phyloP scores from a whole-genome alignment of 2,797 vertebrate species.

The Eulemur coronatus region DNA sequence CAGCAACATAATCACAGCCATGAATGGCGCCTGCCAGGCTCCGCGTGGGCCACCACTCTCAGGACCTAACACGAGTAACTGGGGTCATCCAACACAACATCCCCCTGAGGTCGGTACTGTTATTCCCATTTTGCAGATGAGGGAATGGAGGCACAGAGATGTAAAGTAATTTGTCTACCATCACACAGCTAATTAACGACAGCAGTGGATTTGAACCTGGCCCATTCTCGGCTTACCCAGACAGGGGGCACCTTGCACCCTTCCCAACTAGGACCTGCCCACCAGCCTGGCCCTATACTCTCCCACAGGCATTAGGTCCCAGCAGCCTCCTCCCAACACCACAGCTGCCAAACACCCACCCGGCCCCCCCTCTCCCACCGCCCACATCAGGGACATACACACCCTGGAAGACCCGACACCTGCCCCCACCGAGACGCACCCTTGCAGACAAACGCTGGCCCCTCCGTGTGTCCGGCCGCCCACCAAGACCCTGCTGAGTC shows the following conservation, averaged over 20 bases:
- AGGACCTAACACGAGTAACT: too few species aligned
- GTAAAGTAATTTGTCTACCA: neutral
- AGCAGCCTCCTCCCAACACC: neutral
- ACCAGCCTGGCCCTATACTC: too few species aligned
- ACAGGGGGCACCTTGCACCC: neutral
- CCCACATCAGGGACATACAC: neutral
- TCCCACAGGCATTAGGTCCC: neutral
- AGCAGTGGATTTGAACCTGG: neutral
- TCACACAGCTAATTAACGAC: neutral
- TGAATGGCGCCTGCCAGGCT: neutral
- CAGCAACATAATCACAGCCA: neutral
- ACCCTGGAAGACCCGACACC: neutral
- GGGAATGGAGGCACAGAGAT: neutral
- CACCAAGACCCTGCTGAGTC: neutral
- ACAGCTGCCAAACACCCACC: neutral
- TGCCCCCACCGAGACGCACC: neutral
- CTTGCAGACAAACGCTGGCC: accelerated
- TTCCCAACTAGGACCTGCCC: neutral
- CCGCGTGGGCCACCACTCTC: neutral
- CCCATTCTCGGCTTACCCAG: neutral
- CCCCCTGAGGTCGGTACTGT: neutral
- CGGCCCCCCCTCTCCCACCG: neutral
- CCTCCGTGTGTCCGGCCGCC: accelerated
- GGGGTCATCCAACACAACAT: accelerated
- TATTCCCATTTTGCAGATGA: neutral